Evolutionary conservation across 1,140 invertebrate species (phyloP).

Genomic region (Aplysia californica): DNA sequence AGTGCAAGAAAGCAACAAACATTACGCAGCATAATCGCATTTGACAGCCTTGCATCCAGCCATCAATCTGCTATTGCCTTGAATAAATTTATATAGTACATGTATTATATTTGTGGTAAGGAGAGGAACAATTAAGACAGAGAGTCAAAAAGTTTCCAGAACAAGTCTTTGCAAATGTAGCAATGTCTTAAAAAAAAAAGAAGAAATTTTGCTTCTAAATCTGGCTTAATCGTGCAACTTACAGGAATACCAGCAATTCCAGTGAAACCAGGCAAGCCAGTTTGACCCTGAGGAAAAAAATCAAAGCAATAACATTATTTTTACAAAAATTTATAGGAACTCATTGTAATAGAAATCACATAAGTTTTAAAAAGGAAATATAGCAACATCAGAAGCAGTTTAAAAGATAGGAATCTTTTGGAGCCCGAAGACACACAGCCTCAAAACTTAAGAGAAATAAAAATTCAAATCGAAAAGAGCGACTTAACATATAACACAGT

Average conservation of each 20-base stretch:
- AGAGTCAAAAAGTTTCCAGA: no score
- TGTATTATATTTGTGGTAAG: no score
- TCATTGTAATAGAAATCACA: neutral
- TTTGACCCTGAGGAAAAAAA: conserved; percentile 59
- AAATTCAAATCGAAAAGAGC: neutral
- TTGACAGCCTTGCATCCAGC: no score
- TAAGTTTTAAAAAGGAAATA: neutral
- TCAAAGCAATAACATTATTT: conserved; percentile 21
- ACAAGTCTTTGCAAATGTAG: no score
- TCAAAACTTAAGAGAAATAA: neutral
- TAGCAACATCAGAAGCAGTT: neutral
- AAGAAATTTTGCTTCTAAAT: neutral
- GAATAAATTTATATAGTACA: no score
- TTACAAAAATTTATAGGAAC: neutral
- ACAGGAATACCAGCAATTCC: conserved; percentile 60
- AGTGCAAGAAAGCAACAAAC: no score
- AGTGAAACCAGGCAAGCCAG: conserved; percentile 56
- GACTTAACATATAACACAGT: no score
- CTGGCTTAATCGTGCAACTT: conserved; percentile 35
- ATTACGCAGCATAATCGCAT: no score
- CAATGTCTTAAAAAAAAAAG: neutral
- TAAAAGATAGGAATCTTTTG: neutral
- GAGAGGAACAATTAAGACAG: no score
- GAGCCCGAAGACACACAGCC: neutral
- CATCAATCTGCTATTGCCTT: no score